These are phyloP conservation scores for Lithosia quadra DNA, from an alignment of 2,888 invertebrate genomes.

Conservation along the genomic window DNA sequence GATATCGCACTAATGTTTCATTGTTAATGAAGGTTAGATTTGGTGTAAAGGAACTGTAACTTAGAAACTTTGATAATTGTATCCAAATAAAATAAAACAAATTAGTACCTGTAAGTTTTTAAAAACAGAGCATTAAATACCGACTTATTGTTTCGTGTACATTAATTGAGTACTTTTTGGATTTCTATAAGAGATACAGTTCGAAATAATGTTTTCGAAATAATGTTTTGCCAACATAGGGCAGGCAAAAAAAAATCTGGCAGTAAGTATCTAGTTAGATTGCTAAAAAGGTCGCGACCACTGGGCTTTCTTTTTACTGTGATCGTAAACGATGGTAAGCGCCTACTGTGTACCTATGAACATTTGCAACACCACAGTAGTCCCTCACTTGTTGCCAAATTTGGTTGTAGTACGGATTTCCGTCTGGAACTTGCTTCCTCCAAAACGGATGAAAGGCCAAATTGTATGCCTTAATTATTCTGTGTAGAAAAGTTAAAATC, in stretches of 20 bases:
- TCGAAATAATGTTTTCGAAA: background rate
- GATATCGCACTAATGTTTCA: conserved; percentile 11
- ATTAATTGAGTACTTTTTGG: background rate
- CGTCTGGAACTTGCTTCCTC: too few species aligned
- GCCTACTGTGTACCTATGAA: too few species aligned
- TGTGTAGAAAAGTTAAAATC: background rate
- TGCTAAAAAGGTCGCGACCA: too few species aligned
- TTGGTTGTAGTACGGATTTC: too few species aligned
- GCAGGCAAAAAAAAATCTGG: too few species aligned
- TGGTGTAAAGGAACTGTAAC: background rate
- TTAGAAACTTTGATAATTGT: background rate
- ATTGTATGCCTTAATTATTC: background rate
- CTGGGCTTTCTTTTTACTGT: too few species aligned
- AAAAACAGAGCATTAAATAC: background rate
- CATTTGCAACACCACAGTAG: too few species aligned
- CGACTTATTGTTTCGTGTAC: background rate
- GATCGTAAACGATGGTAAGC: too few species aligned
- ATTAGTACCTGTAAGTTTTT: background rate
- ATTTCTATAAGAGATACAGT: background rate
- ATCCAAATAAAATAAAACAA: background rate
- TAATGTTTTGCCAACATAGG: too few species aligned
- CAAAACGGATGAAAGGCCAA: too few species aligned
- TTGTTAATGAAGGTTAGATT: background rate
- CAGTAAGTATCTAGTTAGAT: too few species aligned
- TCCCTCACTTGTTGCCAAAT: too few species aligned